These are phyloP conservation scores for Geophilus truncorum DNA, from an alignment of 2,888 invertebrate species.

Conservation along the genomic window DNA sequence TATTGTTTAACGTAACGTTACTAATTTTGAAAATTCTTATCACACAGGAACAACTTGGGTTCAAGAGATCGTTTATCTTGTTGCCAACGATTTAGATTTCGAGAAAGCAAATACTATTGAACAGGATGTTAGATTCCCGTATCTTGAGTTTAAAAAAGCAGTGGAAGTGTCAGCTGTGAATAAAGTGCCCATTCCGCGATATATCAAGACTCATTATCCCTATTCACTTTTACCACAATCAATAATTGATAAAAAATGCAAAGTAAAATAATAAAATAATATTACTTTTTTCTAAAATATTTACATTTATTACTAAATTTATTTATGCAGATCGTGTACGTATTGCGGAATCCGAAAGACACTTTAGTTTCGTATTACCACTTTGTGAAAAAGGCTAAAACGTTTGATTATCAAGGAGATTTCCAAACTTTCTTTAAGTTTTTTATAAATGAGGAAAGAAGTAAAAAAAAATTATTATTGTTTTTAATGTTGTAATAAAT, in stretches of 20 bases:
- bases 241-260: constrained; percentile 38
- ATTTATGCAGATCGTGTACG: constrained; percentile 68
- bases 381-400: constrained; percentile 59
- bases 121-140: constrained; percentile 64
- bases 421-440: constrained; percentile 1
- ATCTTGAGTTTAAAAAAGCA: constrained; percentile 57
- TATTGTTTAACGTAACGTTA: too few relatives aligned
- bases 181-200: constrained; percentile 50
- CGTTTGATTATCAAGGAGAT: constrained; percentile 44
- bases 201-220: constrained; percentile 71
- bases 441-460: neutral
- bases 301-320: neutral
- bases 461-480: too few relatives aligned
- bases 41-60: constrained; percentile 76
- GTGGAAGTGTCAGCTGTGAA: constrained; percentile 38
- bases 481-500: too few relatives aligned
- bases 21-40: too few relatives aligned
- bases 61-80: constrained; percentile 89
- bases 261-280: constrained; percentile 34
- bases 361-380: constrained; percentile 78
- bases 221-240: constrained; percentile 60
- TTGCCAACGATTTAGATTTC: constrained; percentile 72
- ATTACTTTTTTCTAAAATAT: too few relatives aligned
- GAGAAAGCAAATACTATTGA: constrained; percentile 62
- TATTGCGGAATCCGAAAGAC: constrained; percentile 80